Conservation (phyloP, 2,113 vertebrate species). For the Amblyopsis rosae region DNA sequence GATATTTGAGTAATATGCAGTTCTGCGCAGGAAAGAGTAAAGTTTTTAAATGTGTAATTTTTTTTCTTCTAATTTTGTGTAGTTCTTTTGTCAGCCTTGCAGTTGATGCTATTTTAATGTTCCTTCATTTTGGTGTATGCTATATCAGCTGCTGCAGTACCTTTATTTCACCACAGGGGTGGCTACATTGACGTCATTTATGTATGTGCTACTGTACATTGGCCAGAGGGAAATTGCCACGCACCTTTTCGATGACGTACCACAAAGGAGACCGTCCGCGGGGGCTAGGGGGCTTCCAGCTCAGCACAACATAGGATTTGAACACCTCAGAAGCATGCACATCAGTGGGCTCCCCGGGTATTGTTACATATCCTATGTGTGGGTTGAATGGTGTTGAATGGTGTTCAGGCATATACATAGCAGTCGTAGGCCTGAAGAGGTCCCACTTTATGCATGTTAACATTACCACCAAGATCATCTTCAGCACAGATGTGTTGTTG, state of each 20-base stretch:
- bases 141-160: too few relatives aligned
- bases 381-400: conserved; percentile 39
- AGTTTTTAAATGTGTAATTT: too few relatives aligned
- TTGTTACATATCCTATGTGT: conserved; percentile 81
- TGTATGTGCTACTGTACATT: not conserved
- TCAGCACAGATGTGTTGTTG: too few relatives aligned
- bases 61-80: too few relatives aligned
- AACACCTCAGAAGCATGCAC: conserved; percentile 90
- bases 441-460: conserved; percentile 8
- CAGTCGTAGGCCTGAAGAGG: conserved; percentile 26
- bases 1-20: too few relatives aligned
- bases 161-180: too few relatives aligned
- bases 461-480: too few relatives aligned
- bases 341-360: conserved; percentile 86
- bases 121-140: too few relatives aligned
- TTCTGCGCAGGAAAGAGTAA: too few relatives aligned
- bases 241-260: conserved; percentile 89
- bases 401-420: conserved; percentile 9
- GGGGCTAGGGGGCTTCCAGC: conserved; percentile 91
- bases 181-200: too few relatives aligned
- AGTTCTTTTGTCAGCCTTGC: too few relatives aligned
- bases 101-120: too few relatives aligned
- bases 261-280: conserved; percentile 86
- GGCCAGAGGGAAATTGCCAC: conserved; percentile 29
- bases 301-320: conserved; percentile 90